These are phyloP conservation scores for Parambassis ranga DNA, from an alignment of 2,797 vertebrate species.

Conservation along the genomic window DNA sequence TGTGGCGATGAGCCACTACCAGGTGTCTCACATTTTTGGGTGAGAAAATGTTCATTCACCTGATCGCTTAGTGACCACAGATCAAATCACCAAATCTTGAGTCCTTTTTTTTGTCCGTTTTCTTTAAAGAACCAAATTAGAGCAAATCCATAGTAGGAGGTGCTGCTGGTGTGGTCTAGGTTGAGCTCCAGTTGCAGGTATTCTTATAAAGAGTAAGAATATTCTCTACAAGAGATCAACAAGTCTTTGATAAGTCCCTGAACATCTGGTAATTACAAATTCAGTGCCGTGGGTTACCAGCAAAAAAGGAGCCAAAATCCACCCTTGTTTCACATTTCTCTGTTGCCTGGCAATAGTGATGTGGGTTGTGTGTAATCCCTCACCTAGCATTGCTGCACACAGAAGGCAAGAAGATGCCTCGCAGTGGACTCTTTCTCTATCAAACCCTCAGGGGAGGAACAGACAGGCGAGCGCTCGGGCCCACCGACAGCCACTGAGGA, in stretches of 20 bases:
- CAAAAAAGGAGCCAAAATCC: slow-evolving; percentile 56
- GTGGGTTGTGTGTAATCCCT: slow-evolving; percentile 68
- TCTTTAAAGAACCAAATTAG: slow-evolving; percentile 20
- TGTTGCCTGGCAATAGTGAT: slow-evolving; percentile 74
- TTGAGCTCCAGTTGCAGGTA: slow-evolving; percentile 29
- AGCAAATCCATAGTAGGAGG: slow-evolving; percentile 1
- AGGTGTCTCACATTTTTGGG: slow-evolving; percentile 58
- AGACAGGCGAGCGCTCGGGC: slow-evolving; percentile 39
- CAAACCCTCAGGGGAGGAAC: slow-evolving; percentile 32
- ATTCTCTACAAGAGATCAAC: slow-evolving; percentile 47
- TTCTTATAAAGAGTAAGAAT: slow-evolving; percentile 31
- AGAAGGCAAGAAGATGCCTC: slow-evolving; percentile 50
- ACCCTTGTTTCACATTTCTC: slow-evolving; percentile 55
- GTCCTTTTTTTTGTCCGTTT: slow-evolving; percentile 6
- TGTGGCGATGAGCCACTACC: slow-evolving; percentile 61
- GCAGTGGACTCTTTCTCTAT: slow-evolving; percentile 27
- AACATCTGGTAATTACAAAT: slow-evolving; percentile 75
- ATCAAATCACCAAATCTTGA: slow-evolving; percentile 44
- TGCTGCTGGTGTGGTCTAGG: slow-evolving; percentile 11
- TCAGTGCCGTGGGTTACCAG: slow-evolving; percentile 56
- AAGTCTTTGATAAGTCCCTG: slow-evolving; percentile 60
- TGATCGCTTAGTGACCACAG: slow-evolving; percentile 22
- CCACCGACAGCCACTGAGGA: slow-evolving; percentile 51
- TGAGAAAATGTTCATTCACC: slow-evolving; percentile 53
- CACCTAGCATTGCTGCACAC: slow-evolving; percentile 55